Conservation (phyloP, 2,888 invertebrate species). For the Oscheius sp. region DNA sequence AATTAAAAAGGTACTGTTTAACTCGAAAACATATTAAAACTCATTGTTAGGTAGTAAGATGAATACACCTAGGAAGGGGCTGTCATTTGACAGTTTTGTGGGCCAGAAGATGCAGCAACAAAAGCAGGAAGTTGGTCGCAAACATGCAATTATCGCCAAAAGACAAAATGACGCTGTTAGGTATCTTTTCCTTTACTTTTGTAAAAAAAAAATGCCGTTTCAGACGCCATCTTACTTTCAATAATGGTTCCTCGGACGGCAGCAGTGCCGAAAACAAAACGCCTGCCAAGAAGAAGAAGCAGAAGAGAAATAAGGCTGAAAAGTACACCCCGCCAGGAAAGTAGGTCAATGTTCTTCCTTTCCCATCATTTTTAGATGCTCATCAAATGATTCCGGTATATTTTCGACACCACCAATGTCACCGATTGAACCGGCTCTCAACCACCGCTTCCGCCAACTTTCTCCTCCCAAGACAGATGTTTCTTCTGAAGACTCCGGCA, state of each 20-base stretch:
- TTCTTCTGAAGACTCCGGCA: conserved; percentile 13
- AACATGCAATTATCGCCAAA: background rate
- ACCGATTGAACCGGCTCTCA: background rate
- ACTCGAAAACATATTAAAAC: no score
- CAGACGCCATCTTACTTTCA: conserved; percentile 9
- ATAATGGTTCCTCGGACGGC: background rate
- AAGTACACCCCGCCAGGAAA: background rate
- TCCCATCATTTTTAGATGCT: background rate
- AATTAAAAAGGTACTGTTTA: no score
- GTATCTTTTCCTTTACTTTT: background rate
- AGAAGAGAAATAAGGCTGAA: background rate
- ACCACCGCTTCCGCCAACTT: conserved; percentile 6
- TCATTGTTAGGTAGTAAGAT: background rate
- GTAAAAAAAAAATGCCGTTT: background rate
- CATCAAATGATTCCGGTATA: conserved; percentile 1
- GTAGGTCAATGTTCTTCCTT: background rate
- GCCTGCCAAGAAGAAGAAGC: background rate
- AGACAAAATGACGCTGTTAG: background rate
- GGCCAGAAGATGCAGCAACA: background rate
- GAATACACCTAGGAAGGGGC: conserved; percentile 3
- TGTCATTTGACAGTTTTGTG: background rate
- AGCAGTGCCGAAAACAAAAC: background rate
- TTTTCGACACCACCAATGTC: background rate
- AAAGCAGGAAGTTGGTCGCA: background rate
- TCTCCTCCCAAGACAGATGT: conserved; percentile 9